Percentiles rank a stretch among this genome's conserved stretches.
Evolutionary conservation across 2,113 vertebrate species (phyloP).

Genomic region (Poeciliopsis retropinna): DNA sequence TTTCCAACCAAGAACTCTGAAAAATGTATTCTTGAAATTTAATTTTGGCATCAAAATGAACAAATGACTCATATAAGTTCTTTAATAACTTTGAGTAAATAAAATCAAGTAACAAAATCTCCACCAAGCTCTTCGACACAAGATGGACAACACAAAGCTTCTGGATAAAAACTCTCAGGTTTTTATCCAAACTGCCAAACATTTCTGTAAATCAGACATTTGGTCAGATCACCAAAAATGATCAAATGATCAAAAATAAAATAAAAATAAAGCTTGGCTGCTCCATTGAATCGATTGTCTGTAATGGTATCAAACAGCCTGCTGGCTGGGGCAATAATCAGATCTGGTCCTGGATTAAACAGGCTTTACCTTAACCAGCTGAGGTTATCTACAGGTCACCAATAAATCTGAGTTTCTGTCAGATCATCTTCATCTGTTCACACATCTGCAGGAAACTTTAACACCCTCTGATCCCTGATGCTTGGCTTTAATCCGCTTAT

Average conservation of each 20-base stretch:
- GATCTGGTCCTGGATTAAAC: conserved; percentile 14
- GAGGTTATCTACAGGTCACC: conserved; percentile 23
- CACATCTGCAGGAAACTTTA: background rate
- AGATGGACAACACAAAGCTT: too few relatives aligned
- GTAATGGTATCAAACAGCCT: background rate
- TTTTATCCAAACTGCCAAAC: too few relatives aligned
- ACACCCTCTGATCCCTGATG: background rate
- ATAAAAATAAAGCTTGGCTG: background rate
- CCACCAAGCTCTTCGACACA: too few relatives aligned
- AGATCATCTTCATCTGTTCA: background rate
- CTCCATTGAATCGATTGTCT: background rate
- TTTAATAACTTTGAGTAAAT: too few relatives aligned
- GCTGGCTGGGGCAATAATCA: conserved; percentile 8
- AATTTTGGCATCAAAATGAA: too few relatives aligned
- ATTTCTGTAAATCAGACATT: too few relatives aligned
- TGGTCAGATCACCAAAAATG: too few relatives aligned
- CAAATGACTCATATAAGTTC: too few relatives aligned
- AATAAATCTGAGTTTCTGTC: background rate
- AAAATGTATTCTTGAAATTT: too few relatives aligned
- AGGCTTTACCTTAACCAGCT: conserved; percentile 15
- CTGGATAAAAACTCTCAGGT: too few relatives aligned
- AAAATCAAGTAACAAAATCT: too few relatives aligned
- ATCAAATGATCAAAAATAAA: background rate
- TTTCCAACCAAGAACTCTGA: too few relatives aligned
- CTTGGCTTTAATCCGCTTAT: background rate